Conservation (phyloP, 2,888 invertebrate genomes). For the Oasisia sp. region DNA sequence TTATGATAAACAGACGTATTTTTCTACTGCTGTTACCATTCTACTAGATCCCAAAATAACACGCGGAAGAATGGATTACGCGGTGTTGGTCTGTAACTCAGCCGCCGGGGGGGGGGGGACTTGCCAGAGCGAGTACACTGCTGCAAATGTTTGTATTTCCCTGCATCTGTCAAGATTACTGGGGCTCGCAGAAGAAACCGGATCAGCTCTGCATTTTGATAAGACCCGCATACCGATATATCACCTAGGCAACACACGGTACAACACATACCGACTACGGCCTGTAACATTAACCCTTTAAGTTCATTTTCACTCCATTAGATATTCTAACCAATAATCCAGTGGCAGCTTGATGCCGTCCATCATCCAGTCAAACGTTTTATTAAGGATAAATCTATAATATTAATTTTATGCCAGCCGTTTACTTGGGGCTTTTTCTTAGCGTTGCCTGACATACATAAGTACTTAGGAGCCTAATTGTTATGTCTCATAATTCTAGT, state of each 20-base stretch:
- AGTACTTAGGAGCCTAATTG: too few species aligned
- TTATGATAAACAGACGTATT: neutral
- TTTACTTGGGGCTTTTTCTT: neutral
- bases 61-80: neutral
- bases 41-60: neutral
- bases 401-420: neutral
- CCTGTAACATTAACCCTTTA: neutral
- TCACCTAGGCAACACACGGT: neutral
- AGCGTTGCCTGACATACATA: too few species aligned
- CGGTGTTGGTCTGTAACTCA: neutral
- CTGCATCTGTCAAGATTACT: neutral
- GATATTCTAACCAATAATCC: neutral
- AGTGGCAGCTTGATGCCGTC: too few species aligned
- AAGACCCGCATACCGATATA: neutral
- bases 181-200: neutral
- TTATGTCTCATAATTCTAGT: too few species aligned
- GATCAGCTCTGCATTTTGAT: slow-evolving; percentile 1
- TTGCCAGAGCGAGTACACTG: neutral
- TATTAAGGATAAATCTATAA: neutral
- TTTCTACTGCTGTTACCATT: neutral
- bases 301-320: neutral
- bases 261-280: neutral
- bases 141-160: neutral
- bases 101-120: neutral
- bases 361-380: neutral